These are phyloP conservation scores for Syrphus vitripennis DNA, from an alignment of 2,888 invertebrate genomes.

Conservation along the genomic window DNA sequence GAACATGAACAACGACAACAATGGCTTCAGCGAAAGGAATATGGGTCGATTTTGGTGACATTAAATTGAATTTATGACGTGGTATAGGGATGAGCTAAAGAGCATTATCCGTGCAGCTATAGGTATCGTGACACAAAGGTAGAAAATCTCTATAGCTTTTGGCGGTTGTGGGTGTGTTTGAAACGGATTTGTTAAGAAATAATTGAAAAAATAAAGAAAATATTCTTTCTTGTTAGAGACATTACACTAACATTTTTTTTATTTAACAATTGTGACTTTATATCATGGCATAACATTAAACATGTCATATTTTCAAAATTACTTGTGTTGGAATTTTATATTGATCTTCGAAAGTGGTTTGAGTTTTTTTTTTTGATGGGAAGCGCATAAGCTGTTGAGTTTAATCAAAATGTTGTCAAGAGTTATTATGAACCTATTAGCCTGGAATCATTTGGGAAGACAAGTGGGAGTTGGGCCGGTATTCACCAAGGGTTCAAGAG, in stretches of 20 bases:
- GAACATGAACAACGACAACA: constrained; percentile 16
- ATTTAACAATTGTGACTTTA: neutral
- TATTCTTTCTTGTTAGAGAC: neutral
- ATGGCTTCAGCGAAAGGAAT: constrained; percentile 2
- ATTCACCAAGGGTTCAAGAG: too few relatives aligned
- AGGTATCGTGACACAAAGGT: neutral
- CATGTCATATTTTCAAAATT: neutral
- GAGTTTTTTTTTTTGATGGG: too few relatives aligned
- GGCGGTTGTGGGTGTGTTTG: neutral
- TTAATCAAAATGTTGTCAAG: too few relatives aligned
- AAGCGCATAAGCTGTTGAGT: too few relatives aligned
- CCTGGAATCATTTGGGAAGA: too few relatives aligned
- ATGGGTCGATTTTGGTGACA: constrained; percentile 52
- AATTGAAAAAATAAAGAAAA: neutral
- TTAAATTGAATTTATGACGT: constrained; percentile 66
- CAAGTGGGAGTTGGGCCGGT: too few relatives aligned
- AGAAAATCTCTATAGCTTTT: neutral
- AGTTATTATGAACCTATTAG: too few relatives aligned
- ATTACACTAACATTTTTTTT: neutral
- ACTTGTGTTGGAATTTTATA: neutral
- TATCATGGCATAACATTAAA: neutral
- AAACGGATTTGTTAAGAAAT: neutral
- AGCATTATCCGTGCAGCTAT: neutral
- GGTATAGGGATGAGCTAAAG: constrained; percentile 29
- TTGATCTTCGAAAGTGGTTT: neutral